Evolutionary conservation across 2,888 invertebrate genomes (phyloP).

Genomic region (Cabera pusaria): DNA sequence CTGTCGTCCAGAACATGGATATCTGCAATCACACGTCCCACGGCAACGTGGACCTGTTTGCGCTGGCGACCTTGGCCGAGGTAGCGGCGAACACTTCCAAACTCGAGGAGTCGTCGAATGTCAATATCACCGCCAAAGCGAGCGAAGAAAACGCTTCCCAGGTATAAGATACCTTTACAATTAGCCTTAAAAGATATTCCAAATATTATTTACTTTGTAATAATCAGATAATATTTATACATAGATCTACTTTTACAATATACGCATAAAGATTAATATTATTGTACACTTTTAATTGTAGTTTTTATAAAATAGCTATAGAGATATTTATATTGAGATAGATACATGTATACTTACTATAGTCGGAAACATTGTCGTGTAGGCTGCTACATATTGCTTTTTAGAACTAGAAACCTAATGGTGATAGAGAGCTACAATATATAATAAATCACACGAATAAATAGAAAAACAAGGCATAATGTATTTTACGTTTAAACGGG

Average conservation of each 20-base stretch:
- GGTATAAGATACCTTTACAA: constrained; percentile 65
- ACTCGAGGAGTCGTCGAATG: constrained; percentile 54
- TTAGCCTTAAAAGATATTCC: constrained; percentile 78
- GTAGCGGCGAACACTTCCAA: constrained; percentile 84
- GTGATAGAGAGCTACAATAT: constrained; percentile 62
- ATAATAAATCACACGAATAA: constrained; percentile 59
- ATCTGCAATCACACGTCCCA: constrained; percentile 49
- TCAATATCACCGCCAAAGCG: constrained; percentile 52
- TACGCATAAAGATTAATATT: constrained; percentile 75
- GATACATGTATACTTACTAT: constrained; percentile 66
- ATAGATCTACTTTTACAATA: constrained; percentile 79
- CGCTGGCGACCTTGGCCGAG: constrained; percentile 86
- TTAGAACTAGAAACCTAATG: constrained; percentile 54
- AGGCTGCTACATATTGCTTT: constrained; percentile 71
- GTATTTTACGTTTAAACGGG: constrained; percentile 45
- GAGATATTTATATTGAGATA: constrained; percentile 73
- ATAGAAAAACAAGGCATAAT: constrained; percentile 72
- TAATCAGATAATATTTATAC: constrained; percentile 79
- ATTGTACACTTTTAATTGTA: constrained; percentile 76
- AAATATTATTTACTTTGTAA: constrained; percentile 79
- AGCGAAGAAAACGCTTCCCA: constrained; percentile 65
- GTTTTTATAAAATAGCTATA: constrained; percentile 76
- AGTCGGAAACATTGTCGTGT: constrained; percentile 46
- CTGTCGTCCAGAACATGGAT: constrained; percentile 55
- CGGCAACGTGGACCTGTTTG: constrained; percentile 70